Evolutionary conservation across 2,888 invertebrate genomes (phyloP), one percentile per base, ranked within the genome.

Genomic region (Halictus ligatus): DNA sequence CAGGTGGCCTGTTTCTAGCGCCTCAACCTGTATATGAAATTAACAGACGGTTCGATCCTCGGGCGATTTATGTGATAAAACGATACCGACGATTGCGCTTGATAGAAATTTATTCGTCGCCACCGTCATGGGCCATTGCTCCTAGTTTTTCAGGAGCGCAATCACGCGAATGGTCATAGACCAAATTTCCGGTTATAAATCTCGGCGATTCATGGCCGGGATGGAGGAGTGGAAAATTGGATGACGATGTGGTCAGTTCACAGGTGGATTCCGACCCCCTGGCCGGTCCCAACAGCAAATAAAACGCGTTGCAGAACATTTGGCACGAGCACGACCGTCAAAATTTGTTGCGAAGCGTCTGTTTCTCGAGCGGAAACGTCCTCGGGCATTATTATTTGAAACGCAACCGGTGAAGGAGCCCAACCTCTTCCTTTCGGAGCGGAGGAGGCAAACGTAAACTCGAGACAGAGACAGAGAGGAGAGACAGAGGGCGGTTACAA

Each of bases 201-300:
- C 88, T 88, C 76, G 72, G 40, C 64, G 46, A 48, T 72, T 72
- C 80, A 54, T 76, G 48, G 80, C 64, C 60, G 69, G 64, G 67
- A 75, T 81, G 84, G 80, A 64, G 75, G 74, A 80, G 89, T 82
- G 88, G 82, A 89, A 89, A 89, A 89, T 89, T 86, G 88, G 86
- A 86, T 80, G 84, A 76, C 84, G 81, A 86, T 80, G 83, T 77
- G 83, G 75, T 74, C 83, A 76, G 80, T 83, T 85, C 85, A 54
- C 86, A 80, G 80, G 83, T 86, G 86, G 76, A 64, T 73, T 69
- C 73, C 40, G 29, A 5, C 5, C 13, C 50, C 67, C 48, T 29
- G 71, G 46, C 72, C 81, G 58, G 58, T 64, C 29, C 60, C 80
- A 25, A n/a, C 74, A 43, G 60, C 74, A 75, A 75, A 85, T 80